Conservation (phyloP, 2,888 invertebrate species). For the Abrostola tripartita region DNA sequence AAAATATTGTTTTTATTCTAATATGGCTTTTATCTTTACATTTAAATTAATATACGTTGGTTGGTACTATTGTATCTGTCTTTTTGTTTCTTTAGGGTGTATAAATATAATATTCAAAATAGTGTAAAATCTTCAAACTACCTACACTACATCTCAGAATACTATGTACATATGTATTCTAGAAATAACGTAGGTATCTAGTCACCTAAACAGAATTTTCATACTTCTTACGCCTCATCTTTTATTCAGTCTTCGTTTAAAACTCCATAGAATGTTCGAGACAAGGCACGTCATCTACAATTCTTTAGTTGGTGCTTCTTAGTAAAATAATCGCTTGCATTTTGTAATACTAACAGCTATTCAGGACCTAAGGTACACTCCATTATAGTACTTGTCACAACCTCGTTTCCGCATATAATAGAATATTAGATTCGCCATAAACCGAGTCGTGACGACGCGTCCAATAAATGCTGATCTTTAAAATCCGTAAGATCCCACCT, state of each 20-base stretch:
- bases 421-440: conserved; percentile 84
- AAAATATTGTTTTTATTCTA: too few relatives aligned
- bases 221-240: conserved; percentile 55
- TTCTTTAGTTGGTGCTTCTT: conserved; percentile 45
- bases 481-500: conserved; percentile 56
- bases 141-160: conserved; percentile 13
- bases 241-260: conserved; percentile 62
- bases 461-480: conserved; percentile 75
- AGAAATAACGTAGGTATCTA: conserved; percentile 31
- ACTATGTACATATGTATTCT: conserved; percentile 27
- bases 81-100: not conserved
- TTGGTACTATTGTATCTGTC: too few relatives aligned
- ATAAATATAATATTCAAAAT: conserved; percentile 19
- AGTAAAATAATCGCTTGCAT: conserved; percentile 60
- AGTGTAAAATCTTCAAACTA: conserved; percentile 21
- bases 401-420: conserved; percentile 77
- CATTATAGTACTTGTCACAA: conserved; percentile 73
- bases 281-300: conserved; percentile 57
- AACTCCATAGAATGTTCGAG: conserved; percentile 57
- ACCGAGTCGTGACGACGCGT: conserved; percentile 66
- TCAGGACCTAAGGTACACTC: conserved; percentile 68
- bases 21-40: too few relatives aligned
- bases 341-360: conserved; percentile 56
- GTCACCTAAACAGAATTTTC: conserved; percentile 45
- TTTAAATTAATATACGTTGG: too few relatives aligned